A percentile compares a stretch with the other conserved stretches of the same genome.
Evolutionary conservation across 2,797 vertebrate species (phyloP).

Genomic region (Odontamblyopus rebecca): DNA sequence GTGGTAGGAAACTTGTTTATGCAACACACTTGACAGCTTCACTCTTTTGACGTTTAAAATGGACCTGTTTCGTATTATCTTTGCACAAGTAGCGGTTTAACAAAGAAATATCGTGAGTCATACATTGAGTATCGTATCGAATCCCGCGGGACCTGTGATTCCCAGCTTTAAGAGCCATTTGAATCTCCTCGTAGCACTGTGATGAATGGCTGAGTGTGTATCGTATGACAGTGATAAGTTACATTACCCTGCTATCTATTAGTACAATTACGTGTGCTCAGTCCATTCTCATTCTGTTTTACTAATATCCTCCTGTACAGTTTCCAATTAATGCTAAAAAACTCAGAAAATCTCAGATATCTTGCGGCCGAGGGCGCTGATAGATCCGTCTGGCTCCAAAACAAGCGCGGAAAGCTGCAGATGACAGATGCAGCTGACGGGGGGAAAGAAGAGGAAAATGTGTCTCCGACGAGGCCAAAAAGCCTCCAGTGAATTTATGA

Average conservation of each 20-base stretch:
- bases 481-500: slow-evolving; percentile 60
- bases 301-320: background rate
- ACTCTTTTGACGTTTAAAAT: too few relatives aligned
- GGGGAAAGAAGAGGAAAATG: slow-evolving; percentile 47
- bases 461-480: slow-evolving; percentile 41
- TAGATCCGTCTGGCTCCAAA: slow-evolving; percentile 23
- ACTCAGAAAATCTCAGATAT: background rate
- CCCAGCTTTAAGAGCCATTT: too few relatives aligned
- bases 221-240: background rate
- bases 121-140: too few relatives aligned
- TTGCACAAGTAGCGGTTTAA: too few relatives aligned
- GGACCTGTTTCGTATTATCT: too few relatives aligned
- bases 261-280: background rate
- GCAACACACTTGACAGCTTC: too few relatives aligned
- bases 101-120: too few relatives aligned
- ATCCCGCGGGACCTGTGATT: too few relatives aligned
- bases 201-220: too few relatives aligned
- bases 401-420: slow-evolving; percentile 19
- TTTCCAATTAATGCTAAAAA: background rate
- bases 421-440: slow-evolving; percentile 35
- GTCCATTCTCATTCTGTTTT: background rate
- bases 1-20: too few relatives aligned
- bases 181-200: background rate
- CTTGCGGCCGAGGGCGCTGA: background rate
- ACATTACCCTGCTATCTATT: background rate